Evolutionary conservation across 2,888 invertebrate species (phyloP).

Genomic region (Dolichomitus sp.): DNA sequence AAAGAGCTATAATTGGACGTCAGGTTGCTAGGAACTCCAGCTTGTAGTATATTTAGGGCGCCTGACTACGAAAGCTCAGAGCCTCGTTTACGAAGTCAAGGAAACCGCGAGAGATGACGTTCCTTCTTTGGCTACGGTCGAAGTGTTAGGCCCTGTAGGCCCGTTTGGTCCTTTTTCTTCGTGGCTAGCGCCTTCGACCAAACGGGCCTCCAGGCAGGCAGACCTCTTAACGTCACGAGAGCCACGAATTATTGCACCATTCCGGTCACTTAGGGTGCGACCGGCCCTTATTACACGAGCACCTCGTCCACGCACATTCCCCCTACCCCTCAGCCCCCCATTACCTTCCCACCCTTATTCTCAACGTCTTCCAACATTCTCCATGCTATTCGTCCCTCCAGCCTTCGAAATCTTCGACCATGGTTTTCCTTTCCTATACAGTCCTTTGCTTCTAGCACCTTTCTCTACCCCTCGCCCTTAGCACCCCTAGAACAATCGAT

Average conservation of each 20-base stretch:
- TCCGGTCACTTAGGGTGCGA: constrained; percentile 85
- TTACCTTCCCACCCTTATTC: constrained; percentile 18
- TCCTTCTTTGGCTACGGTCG: constrained; percentile 44
- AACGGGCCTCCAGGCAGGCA: constrained; percentile 72
- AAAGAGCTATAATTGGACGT: constrained; percentile 85
- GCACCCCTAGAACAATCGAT: constrained; percentile 48
- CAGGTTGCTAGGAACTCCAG: constrained; percentile 75
- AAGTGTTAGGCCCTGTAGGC: constrained; percentile 43
- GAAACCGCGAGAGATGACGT: constrained; percentile 54
- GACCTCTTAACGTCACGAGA: constrained; percentile 85
- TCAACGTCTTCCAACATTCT: background rate
- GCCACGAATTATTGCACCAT: constrained; percentile 85
- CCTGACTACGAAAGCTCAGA: constrained; percentile 75
- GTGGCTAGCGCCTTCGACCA: constrained; percentile 71
- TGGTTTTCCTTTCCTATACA: constrained; percentile 10
- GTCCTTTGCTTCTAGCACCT: constrained; percentile 27
- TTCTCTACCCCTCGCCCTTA: constrained; percentile 15
- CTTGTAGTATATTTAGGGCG: constrained; percentile 81
- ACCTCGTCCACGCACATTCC: constrained; percentile 62
- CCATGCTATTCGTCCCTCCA: constrained; percentile 15
- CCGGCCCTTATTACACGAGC: constrained; percentile 82
- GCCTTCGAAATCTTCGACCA: constrained; percentile 24
- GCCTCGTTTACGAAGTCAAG: constrained; percentile 40
- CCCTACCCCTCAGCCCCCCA: constrained; percentile 22
- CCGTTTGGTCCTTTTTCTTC: constrained; percentile 66